A percentile compares a stretch with the other conserved stretches of the same genome.
phyloP scores from a whole-genome alignment of 2,113 vertebrate genomes.

The Pipa parva region DNA sequence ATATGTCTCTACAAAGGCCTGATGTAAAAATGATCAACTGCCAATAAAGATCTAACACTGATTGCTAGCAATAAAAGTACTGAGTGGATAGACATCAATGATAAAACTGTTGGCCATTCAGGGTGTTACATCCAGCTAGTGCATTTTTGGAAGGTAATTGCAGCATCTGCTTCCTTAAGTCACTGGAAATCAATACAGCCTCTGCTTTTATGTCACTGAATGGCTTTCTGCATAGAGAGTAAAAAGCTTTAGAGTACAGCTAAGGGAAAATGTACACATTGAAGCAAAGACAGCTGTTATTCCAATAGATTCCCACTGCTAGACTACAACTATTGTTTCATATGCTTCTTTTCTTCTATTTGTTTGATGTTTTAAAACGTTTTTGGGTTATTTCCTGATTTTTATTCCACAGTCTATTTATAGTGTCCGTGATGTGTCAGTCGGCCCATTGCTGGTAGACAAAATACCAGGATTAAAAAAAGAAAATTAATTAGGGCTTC shows the following conservation, averaged over 20 bases:
- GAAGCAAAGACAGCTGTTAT: conserved; percentile 57
- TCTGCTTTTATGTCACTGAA: conserved; percentile 46
- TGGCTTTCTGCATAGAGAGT: conserved; percentile 43
- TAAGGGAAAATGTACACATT: conserved; percentile 46
- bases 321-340: conserved; percentile 56
- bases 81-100: conserved; percentile 47
- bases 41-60: conserved; percentile 51
- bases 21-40: conserved; percentile 51
- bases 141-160: conserved; percentile 55
- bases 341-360: conserved; percentile 39
- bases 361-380: conserved; percentile 42
- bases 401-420: conserved; percentile 56
- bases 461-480: conserved; percentile 37
- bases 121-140: conserved; percentile 41
- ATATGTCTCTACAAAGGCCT: conserved; percentile 51
- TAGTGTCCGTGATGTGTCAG: conserved; percentile 66
- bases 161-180: conserved; percentile 53
- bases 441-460: conserved; percentile 49
- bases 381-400: conserved; percentile 15
- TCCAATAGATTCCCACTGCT: conserved; percentile 54
- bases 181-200: conserved; percentile 45
- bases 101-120: conserved; percentile 47
- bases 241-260: conserved; percentile 49
- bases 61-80: conserved; percentile 52
- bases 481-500: conserved; percentile 54